These are phyloP conservation scores for Darwinula stevensoni DNA, from an alignment of 2,888 invertebrate species.

Conservation along the genomic window DNA sequence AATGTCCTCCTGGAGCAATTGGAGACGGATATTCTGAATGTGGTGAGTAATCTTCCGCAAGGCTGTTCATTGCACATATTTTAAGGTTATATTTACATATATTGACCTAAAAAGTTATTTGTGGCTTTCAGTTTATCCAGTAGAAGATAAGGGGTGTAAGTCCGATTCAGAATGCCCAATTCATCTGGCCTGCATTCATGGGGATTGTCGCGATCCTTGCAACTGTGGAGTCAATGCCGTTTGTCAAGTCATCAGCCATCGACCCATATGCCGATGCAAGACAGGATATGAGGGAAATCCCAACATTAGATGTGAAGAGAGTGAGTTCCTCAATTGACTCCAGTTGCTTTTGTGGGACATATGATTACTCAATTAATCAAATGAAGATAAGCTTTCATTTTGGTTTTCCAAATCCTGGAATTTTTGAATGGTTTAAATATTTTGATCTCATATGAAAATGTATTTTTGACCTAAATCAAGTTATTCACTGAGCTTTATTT, in stretches of 20 bases:
- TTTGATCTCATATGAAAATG: too few relatives aligned
- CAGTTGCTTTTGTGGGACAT: too few relatives aligned
- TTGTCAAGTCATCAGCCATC: slow-evolving; percentile 10
- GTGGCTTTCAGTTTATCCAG: slow-evolving; percentile 1
- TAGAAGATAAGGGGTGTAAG: slow-evolving; percentile 8
- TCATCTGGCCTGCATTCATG: slow-evolving; percentile 12
- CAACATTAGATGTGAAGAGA: too few relatives aligned
- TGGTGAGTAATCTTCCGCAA: background rate
- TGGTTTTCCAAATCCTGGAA: background rate
- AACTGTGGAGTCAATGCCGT: slow-evolving; percentile 12
- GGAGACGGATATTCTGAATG: background rate
- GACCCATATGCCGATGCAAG: slow-evolving; percentile 31
- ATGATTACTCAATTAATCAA: too few relatives aligned
- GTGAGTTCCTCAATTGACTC: too few relatives aligned
- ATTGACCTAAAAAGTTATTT: too few relatives aligned
- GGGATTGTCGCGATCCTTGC: slow-evolving; percentile 12
- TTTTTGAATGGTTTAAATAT: too few relatives aligned
- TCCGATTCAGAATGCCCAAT: slow-evolving; percentile 30
- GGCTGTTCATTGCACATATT: too few relatives aligned
- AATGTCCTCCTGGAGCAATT: slow-evolving; percentile 1
- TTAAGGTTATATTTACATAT: too few relatives aligned
- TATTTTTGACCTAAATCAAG: too few relatives aligned
- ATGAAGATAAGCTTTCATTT: background rate
- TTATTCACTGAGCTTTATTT: too few relatives aligned
- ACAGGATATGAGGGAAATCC: slow-evolving; percentile 56